These are phyloP conservation scores for Colaptes auratus DNA, from an alignment of 2,113 vertebrate species.

Conservation along the genomic window DNA sequence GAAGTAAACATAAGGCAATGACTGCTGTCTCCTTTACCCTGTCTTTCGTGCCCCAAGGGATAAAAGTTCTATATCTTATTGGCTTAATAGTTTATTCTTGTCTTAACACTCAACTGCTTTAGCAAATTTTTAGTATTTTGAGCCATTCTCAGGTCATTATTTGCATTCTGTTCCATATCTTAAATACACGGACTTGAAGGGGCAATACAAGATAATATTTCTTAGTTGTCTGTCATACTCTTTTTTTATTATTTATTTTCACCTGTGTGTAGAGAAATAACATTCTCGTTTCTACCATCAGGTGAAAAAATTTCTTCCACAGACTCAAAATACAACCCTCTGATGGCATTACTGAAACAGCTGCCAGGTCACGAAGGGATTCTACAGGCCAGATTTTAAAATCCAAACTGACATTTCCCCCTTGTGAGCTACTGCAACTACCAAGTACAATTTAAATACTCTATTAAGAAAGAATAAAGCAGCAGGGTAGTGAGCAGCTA, in stretches of 20 bases:
- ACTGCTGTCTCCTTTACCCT: neutral
- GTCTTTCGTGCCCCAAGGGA: neutral
- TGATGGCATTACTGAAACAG: neutral
- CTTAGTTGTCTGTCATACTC: neutral
- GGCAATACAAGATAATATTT: neutral
- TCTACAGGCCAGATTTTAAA: neutral
- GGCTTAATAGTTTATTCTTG: neutral
- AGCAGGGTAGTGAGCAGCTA: neutral
- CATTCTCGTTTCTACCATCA: neutral
- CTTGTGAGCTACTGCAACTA: neutral
- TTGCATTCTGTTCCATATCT: neutral
- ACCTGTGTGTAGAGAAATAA: neutral
- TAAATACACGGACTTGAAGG: neutral
- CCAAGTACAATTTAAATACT: neutral
- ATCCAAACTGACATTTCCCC: fast-evolving
- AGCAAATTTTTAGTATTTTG: neutral
- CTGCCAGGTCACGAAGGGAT: neutral
- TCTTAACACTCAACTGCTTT: neutral
- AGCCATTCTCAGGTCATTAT: neutral
- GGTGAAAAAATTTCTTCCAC: neutral
- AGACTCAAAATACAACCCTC: neutral
- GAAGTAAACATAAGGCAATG: neutral
- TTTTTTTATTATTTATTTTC: neutral
- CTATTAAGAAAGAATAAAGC: neutral
- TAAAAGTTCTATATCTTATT: neutral